Conservation (phyloP, 2,888 invertebrate species). For the Galerucella nymphaeae region DNA sequence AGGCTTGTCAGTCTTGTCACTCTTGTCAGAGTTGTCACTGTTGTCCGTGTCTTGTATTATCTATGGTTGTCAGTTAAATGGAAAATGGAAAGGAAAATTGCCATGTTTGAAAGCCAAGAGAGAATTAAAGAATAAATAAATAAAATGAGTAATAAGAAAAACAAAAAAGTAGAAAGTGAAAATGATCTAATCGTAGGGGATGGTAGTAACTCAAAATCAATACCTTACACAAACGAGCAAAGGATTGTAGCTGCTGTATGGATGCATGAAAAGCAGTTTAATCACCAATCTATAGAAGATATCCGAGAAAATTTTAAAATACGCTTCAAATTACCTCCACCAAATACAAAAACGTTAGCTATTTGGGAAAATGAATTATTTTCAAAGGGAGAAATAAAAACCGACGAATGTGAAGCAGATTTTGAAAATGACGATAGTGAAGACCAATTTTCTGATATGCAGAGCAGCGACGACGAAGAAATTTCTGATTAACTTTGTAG, state of each 20-base stretch:
- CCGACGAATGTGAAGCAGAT: constrained; percentile 1
- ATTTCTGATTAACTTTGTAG: constrained; percentile 12
- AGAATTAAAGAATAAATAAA: neutral
- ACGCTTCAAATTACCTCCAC: constrained; percentile 64
- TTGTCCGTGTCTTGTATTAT: too few relatives aligned
- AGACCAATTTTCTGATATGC: constrained; percentile 25
- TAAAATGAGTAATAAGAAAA: neutral
- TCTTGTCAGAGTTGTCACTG: too few relatives aligned
- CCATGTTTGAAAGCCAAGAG: neutral
- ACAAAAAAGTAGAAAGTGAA: neutral
- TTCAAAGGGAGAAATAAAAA: constrained; percentile 21
- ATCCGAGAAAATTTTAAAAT: constrained; percentile 64
- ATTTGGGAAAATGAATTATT: constrained; percentile 50
- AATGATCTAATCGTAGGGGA: neutral
- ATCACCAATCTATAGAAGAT: constrained; percentile 60
- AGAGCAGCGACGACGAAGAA: constrained; percentile 28
- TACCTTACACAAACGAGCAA: constrained; percentile 62
- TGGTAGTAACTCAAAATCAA: neutral
- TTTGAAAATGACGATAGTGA: constrained; percentile 7
- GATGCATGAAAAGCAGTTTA: constrained; percentile 66
- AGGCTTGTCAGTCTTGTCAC: too few relatives aligned
- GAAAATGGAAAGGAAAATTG: too few relatives aligned
- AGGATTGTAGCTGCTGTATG: constrained; percentile 66
- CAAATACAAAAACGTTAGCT: constrained; percentile 54
- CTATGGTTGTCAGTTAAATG: too few relatives aligned